Evolutionary conservation across 2,797 vertebrate species (phyloP), one percentile per base, ranked within the genome.

Genomic region (Aphelocoma californica): DNA sequence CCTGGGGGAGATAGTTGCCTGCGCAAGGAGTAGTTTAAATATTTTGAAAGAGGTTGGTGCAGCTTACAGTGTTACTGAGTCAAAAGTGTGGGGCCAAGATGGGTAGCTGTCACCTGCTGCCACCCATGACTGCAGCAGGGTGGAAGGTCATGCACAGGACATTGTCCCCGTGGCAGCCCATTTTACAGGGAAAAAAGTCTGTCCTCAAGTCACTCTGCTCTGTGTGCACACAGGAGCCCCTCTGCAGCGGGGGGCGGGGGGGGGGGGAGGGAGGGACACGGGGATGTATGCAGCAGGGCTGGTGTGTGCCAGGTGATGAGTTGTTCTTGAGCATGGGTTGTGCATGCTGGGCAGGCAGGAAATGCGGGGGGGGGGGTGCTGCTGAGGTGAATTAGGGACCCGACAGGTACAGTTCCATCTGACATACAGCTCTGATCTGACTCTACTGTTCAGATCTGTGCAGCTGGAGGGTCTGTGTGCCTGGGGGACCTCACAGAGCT

Each of bases 391-490:
- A 44, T 58, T 53, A 45, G 58, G 34, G 34, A 57, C 50, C 34
- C 13, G 4, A 28, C 21, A n/a, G 62, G 25, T 56, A 26, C 2
- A 3, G 28, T 58, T 71, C 54, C 23, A 7, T 36, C 36, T 44
- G 34, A 53, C 26, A 6, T 10, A n/a, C 3, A 14, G 56, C n/a
- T 10, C 23, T 40, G 44, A 20, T 69, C 65, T 58, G 54, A 38
- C 2, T 2, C 9, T 54, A 4, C n/a, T 6, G 1, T 53, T 83
- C 0, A 0, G 64, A 45, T 62, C 42, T 8, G 12, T 0, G 0
- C 51, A 54, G 38, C 51, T 61, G 32, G 3, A 18, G n/a, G 5
- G 1, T 60, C 61, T 79, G 54, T 0, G 1, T 65, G 67, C 47
- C 29, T 54, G 32, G 23, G 36, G 14, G 4, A 16, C 32, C 47